phyloP scores from a whole-genome alignment of 2,113 vertebrate species.

The Chionomys nivalis region DNA sequence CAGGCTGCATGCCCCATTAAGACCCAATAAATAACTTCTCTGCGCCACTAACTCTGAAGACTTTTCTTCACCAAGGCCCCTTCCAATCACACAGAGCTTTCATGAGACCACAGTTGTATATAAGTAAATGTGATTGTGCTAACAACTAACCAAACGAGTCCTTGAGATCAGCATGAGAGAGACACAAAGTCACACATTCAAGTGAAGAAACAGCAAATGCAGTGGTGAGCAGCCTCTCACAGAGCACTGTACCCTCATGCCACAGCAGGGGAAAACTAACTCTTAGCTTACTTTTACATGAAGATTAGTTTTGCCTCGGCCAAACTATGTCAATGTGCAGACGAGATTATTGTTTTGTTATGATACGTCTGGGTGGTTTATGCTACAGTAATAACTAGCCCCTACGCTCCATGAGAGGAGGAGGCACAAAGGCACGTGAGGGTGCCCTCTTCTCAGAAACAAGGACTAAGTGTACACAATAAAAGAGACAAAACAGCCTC shows the following conservation, averaged over 20 bases:
- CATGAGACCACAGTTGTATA: constrained; percentile 60
- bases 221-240: constrained; percentile 40
- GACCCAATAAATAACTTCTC: constrained; percentile 72
- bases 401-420: background rate
- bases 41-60: constrained; percentile 49
- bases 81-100: constrained; percentile 51
- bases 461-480: background rate
- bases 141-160: constrained; percentile 57
- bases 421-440: rapidly evolving
- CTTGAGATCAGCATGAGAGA: constrained; percentile 30
- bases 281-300: constrained; percentile 15
- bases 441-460: background rate
- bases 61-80: constrained; percentile 24
- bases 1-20: constrained; percentile 66
- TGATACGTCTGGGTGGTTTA: background rate
- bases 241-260: background rate
- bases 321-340: background rate
- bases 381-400: background rate
- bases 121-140: background rate
- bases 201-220: background rate
- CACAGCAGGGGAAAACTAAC: constrained; percentile 17
- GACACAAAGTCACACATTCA: background rate
- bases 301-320: background rate
- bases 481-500: background rate
- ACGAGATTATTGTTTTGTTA: background rate